A percentile compares a stretch with the other conserved stretches of the same genome.
phyloP scores from a whole-genome alignment of 92 coral and sea anemone genomes.

The Parazoanthus darwini region DNA sequence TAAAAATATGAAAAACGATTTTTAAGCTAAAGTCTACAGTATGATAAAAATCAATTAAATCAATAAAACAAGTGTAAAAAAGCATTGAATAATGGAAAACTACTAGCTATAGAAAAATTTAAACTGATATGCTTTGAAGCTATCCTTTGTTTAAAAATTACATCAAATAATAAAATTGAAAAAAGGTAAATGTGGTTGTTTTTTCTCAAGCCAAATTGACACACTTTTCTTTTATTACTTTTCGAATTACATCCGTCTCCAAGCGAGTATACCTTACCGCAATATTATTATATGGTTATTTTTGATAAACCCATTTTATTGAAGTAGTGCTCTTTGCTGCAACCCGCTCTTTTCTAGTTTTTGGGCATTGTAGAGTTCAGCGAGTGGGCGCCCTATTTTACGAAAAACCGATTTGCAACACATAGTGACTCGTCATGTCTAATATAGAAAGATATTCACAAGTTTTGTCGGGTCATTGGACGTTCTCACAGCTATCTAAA shows the following conservation, averaged over 20 bases:
- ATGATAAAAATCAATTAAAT: no score
- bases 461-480: neutral
- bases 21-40: neutral
- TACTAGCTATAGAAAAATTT: neutral
- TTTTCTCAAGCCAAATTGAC: neutral
- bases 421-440: no score
- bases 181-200: no score
- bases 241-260: neutral
- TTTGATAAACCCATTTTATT: neutral
- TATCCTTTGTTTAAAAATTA: no score
- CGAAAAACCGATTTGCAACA: neutral
- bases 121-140: neutral
- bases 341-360: neutral
- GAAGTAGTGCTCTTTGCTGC: neutral
- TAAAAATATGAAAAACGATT: no score
- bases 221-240: neutral
- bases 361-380: neutral
- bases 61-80: neutral
- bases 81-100: neutral
- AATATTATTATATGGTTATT: no score
- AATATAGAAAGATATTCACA: neutral
- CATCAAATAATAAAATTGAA: no score
- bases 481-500: constrained; percentile 1
- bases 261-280: neutral
- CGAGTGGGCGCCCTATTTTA: neutral